Evolutionary conservation across 2,113 vertebrate species (phyloP).

Genomic region (Proteles cristata): DNA sequence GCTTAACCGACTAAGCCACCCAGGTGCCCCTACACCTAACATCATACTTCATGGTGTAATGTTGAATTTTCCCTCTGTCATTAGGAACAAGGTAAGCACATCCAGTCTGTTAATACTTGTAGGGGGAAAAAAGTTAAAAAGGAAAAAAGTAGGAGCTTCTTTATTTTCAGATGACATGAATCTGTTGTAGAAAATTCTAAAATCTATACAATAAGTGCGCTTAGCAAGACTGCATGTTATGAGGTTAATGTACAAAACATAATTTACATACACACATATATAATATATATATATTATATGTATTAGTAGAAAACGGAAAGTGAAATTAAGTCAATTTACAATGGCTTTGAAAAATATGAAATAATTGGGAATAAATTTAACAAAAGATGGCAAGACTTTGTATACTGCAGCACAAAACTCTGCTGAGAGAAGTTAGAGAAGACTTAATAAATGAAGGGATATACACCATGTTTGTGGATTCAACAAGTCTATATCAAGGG

Average conservation of each 20-base stretch:
- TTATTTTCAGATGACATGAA: neutral
- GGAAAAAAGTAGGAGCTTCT: neutral
- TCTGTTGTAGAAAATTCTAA: neutral
- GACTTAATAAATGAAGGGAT: neutral
- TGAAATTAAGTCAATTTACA: neutral
- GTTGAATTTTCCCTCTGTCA: neutral
- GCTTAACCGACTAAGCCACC: too few species aligned
- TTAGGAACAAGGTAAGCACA: neutral
- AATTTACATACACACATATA: neutral
- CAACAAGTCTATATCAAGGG: neutral
- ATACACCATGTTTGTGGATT: neutral
- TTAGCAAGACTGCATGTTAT: neutral
- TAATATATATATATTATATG: neutral
- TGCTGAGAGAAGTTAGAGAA: neutral
- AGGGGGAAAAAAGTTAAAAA: neutral
- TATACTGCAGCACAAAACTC: neutral
- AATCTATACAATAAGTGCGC: neutral
- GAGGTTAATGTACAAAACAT: neutral
- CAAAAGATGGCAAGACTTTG: neutral
- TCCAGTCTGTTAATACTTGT: neutral
- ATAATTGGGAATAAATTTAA: neutral
- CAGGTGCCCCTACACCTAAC: neutral
- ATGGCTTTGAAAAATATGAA: slow-evolving; percentile 26
- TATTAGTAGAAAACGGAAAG: neutral
- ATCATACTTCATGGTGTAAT: neutral